Percentiles rank a stretch among this genome's conserved stretches.
phyloP scores from a whole-genome alignment of 2,888 invertebrate genomes.

The Endomychus coccineus region DNA sequence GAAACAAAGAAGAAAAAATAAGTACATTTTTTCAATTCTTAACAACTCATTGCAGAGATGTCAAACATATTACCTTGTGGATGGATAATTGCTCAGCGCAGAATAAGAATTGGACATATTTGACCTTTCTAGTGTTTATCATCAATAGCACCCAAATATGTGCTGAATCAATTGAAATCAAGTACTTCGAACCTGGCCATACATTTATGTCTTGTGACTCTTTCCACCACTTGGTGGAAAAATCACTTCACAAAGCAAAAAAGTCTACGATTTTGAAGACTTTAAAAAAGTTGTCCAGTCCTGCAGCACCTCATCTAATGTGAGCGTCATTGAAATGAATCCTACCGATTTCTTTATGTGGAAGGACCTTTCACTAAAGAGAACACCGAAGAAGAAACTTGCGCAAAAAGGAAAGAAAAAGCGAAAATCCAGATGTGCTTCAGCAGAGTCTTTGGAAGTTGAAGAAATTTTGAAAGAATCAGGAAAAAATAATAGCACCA shows the following conservation, averaged over 20 bases:
- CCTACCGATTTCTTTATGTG: no score
- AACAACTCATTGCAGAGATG: constrained; percentile 12
- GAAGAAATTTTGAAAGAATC: no score
- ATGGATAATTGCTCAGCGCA: constrained; percentile 20
- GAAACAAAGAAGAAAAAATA: constrained; percentile 28
- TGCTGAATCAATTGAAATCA: constrained; percentile 13
- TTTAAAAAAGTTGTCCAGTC: constrained; percentile 15
- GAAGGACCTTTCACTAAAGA: no score
- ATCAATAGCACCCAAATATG: constrained; percentile 16
- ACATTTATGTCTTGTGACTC: constrained; percentile 21
- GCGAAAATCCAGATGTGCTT: no score
- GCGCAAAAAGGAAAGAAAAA: no score
- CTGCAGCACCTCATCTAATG: no score
- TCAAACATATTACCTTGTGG: constrained; percentile 17
- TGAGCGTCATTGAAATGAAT: no score
- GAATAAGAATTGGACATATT: constrained; percentile 21
- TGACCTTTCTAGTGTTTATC: constrained; percentile 19
- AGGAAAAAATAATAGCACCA: no score
- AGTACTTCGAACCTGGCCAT: constrained; percentile 23
- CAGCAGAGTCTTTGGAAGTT: no score
- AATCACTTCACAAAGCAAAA: constrained; percentile 14
- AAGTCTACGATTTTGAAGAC: constrained; percentile 17
- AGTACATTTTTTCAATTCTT: constrained; percentile 17
- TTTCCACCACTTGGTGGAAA: constrained; percentile 20
- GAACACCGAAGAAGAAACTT: no score